A percentile compares a stretch with the other conserved stretches of the same genome.
Evolutionary conservation across 2,888 invertebrate species (phyloP).

Genomic region (Auanema freiburgensis): DNA sequence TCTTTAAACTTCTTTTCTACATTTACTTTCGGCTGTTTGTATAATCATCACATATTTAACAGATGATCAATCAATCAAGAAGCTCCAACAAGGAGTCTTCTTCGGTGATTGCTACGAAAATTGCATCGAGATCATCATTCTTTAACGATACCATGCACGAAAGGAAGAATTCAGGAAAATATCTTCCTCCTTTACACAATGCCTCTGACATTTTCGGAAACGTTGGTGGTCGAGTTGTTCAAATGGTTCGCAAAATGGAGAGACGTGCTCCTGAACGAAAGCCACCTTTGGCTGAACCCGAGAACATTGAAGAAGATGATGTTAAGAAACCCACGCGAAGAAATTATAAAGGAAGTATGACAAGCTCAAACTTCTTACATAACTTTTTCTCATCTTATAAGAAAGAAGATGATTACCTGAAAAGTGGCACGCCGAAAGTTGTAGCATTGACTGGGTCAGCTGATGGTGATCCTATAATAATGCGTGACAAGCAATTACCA

Average conservation of each 20-base stretch:
- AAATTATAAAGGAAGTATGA: slow-evolving; percentile 30
- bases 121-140: slow-evolving; percentile 6
- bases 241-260: slow-evolving; percentile 36
- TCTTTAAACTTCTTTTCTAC: too few relatives aligned
- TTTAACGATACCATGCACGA: slow-evolving; percentile 11
- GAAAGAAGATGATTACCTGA: slow-evolving; percentile 14
- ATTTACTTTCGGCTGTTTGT: too few relatives aligned
- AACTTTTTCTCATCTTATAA: slow-evolving; percentile 20
- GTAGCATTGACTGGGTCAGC: slow-evolving; percentile 19
- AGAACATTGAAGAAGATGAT: slow-evolving; percentile 24
- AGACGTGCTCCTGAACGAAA: slow-evolving; percentile 8
- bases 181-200: slow-evolving; percentile 1
- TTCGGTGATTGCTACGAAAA: slow-evolving; percentile 5
- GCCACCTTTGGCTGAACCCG: slow-evolving; percentile 30
- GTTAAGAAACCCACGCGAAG: slow-evolving; percentile 20
- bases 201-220: slow-evolving; percentile 6
- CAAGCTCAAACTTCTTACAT: slow-evolving; percentile 29
- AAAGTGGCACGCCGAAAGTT: background rate
- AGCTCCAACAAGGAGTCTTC: too few relatives aligned
- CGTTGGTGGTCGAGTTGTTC: slow-evolving; percentile 27
- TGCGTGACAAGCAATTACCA: background rate
- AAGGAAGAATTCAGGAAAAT: background rate
- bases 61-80: too few relatives aligned
- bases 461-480: slow-evolving; percentile 19
- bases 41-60: too few relatives aligned